Conservation (phyloP, 1,140 invertebrate genomes). For the Scaptomyza hsui region DNA sequence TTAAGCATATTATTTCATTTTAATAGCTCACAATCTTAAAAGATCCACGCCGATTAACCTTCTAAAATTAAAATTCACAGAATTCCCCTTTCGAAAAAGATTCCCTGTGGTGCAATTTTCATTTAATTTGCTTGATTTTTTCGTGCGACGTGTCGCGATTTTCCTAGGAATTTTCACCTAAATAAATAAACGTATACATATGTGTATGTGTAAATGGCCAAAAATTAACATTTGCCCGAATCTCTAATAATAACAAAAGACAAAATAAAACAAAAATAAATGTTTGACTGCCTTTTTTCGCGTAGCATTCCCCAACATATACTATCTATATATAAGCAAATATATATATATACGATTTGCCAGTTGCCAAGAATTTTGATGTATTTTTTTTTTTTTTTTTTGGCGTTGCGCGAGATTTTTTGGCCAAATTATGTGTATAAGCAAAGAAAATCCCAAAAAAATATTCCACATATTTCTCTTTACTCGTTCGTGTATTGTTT, state of each 20-base stretch:
- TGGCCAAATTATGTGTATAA: constrained; percentile 34
- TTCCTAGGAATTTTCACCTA: constrained; percentile 71
- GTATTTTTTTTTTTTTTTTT: constrained; percentile 59
- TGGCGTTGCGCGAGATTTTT: constrained; percentile 41
- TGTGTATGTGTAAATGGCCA: constrained; percentile 17
- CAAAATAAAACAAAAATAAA: constrained; percentile 32
- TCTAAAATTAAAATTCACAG: not conserved
- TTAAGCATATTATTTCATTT: not conserved
- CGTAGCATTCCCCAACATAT: constrained; percentile 25
- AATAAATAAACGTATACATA: constrained; percentile 49
- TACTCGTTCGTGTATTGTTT: constrained; percentile 1
- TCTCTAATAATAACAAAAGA: constrained; percentile 70
- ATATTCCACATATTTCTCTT: constrained; percentile 28
- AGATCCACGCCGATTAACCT: not conserved
- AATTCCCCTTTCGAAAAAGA: constrained; percentile 35
- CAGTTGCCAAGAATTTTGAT: constrained; percentile 73
- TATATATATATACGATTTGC: constrained; percentile 21
- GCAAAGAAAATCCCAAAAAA: constrained; percentile 33
- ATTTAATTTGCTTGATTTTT: constrained; percentile 60
- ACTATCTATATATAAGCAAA: constrained; percentile 19
- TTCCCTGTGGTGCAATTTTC: constrained; percentile 61
- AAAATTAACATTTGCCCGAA: constrained; percentile 37
- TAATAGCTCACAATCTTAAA: not conserved
- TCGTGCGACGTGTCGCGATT: constrained; percentile 57
- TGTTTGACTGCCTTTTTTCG: constrained; percentile 38